Evolutionary conservation across 2,797 vertebrate species (phyloP), one percentile per base, ranked within the genome.

Genomic region (Coregonus suidteri): DNA sequence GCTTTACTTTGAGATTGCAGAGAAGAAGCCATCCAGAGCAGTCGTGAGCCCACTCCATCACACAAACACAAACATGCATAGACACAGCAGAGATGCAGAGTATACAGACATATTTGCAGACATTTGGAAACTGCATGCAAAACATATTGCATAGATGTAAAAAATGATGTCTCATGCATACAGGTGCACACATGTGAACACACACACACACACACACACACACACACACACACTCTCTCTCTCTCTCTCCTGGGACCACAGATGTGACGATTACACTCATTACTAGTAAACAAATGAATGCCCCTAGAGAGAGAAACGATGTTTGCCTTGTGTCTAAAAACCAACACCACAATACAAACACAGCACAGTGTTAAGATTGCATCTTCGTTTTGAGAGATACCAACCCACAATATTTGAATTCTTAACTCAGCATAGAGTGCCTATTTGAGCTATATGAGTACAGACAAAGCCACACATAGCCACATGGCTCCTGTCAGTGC

Each of bases 401-500:
- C 64, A 1, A 14, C 64, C 41, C 70, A 30, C 25, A 25, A 11
- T 52, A 53, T 52, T 6, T 30, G 70, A 37, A 70, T 47, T 18
- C 15, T 34, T 15, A 35, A 67, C 41, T 13, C n/a, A 30, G 47
- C 30, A 47, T 47, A 62, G 84, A 79, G 79, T 51, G 82, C 85
- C 81, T 9, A 84, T 91, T 87, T 90, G 80, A 88, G 85, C 34
- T 53, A 82, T 81, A 91, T 82, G 81, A 84, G 74, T 79, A 80
- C 82, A 80, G 88, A 88, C 80, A 71, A 86, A 81, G 87, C 73
- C 79, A 74, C 77, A 74, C 66, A 79, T 85, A 67, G 76, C 86
- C 87, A 75, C 88, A 79, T 82, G 87, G 85, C 88, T 88, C 79
- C 86, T 91, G 90, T 89, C 91, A 88, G 80, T 81, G 88, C 72